These are phyloP conservation scores for Machimus atricapillus DNA, from an alignment of 2,888 invertebrate species.

Conservation along the genomic window DNA sequence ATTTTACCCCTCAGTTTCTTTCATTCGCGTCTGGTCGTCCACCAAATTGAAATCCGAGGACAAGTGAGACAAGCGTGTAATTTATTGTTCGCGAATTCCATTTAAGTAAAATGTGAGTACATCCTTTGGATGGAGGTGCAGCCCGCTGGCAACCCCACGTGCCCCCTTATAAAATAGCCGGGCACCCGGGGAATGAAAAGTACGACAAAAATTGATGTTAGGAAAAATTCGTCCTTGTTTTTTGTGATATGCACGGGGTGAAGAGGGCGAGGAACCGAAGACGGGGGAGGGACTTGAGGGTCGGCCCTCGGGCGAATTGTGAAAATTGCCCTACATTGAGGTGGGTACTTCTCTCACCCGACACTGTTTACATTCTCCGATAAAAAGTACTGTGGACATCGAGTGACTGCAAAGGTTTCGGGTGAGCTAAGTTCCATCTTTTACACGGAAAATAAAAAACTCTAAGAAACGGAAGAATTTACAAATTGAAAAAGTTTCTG, in stretches of 20 bases:
- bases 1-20: background rate
- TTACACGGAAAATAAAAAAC: background rate
- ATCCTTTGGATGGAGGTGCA: background rate
- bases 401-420: background rate
- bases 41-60: conserved; percentile 8
- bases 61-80: conserved; percentile 17
- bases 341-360: background rate
- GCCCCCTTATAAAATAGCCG: too few species aligned
- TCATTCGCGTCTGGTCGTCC: conserved; percentile 11
- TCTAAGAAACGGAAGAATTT: background rate
- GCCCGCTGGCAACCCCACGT: background rate
- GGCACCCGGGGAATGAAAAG: background rate
- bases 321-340: background rate
- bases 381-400: background rate
- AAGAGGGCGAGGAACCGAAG: background rate
- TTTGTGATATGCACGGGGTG: background rate
- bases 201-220: conserved; percentile 12
- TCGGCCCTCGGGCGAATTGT: background rate
- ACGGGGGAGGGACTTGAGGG: too few species aligned
- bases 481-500: conserved; percentile 19
- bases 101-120: conserved; percentile 9
- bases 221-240: background rate
- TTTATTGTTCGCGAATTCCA: conserved; percentile 27
- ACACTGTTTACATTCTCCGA: background rate
- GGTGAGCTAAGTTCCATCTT: background rate